Base-by-base conservation (phyloP, 2,113 vertebrate genomes). In the Nesospiza acunhae region DNA sequence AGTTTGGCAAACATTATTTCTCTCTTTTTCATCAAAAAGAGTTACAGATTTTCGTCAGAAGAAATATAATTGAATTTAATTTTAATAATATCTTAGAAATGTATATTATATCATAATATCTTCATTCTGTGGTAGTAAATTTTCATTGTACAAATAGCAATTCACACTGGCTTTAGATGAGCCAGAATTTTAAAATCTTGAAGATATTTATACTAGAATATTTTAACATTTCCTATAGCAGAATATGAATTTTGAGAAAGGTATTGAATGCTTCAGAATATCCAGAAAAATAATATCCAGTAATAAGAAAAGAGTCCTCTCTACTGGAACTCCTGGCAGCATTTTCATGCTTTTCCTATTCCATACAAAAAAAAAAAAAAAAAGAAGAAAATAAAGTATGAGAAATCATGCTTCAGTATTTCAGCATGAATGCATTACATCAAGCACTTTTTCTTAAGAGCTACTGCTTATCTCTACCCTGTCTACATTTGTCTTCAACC, bases 401-500 rank as follows among this genome's bases (percentile, higher is more conserved):
- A 92, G 22, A 84, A 84, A 78, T 20, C 10, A 59, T 76, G 39
- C 20, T 52, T 47, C 64, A 79, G 19, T 90, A 78, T 95, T 96
- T 85, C 83, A 84, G 37, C 59, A 91, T 47, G 56, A 92, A 89
- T 74, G 60, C 78, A 84, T 73, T 79, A 70, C 66, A 82, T 33
- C 52, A 91, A 84, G 39, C 17, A n/a, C 26, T 37, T 91, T 94
- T 96, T 96, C n/a, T 91, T 91, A 70, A 81, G 73, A 76, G 18
- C 35, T 75, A 46, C 37, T 69, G 42, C 24, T 81, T 82, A 80
- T 73, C 67, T 87, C 79, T 79, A 64, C 74, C 47, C 74, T 96
- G 79, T 77, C 94, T 92, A 60, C 78, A 70, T 90, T 79, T 92
- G 50, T 84, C 84, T 95, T 94, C 84, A 58, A 72, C 55, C 69